Base-by-base conservation (phyloP, 2,888 invertebrate genomes). In the Aporophyla nigra region DNA sequence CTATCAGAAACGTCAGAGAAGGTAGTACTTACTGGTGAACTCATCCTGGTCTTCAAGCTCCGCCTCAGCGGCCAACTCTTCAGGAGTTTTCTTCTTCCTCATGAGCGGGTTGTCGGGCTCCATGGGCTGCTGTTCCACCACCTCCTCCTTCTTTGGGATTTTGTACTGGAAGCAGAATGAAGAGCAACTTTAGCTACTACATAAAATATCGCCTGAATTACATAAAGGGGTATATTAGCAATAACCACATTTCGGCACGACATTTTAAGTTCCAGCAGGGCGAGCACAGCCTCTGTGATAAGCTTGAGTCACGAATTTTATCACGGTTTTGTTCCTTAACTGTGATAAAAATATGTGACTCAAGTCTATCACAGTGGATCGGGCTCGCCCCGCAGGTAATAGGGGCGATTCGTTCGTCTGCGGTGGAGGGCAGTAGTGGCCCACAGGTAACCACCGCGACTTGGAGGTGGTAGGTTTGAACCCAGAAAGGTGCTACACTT, bases 1-100 rank as follows among this genome's bases (percentile, higher is more conserved):
- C n/a, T 66, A 33, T n/a, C 19, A n/a, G 33, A 12, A 63, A n/a
- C 5, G n/a, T 19, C 19, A 67, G 19, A 46, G n/a, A 12, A 5
- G 3, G 21, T 46, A 2, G 5, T 12, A 63, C 95, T 98, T 95
- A 99, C 99, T 99, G 95, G 99, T 99, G 97, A 99, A 99, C 96
- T 99, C 99, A 92, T 99, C 99, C 97, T 99, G 98, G 94, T 99
- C 99, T 94, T 98, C 99, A 71, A 98, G 98, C 96, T 99, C 99
- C 66, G 99, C 99, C 95, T 99, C 99, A 65, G 99, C 98, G 78
- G 99, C 99, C 91, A 99, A 96, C 94, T 99, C 99, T 95, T 99
- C 99, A 1, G 99, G 99, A 81, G 99, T 99, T 97, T 99, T 99
- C 97, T 99, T 99, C 97, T 99, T 99, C 95, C 99, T 98, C 98